A percentile compares a stretch with the other conserved stretches of the same genome.
Evolutionary conservation across 2,113 vertebrate species (phyloP).

Genomic region (Himantopus leucocephalus): DNA sequence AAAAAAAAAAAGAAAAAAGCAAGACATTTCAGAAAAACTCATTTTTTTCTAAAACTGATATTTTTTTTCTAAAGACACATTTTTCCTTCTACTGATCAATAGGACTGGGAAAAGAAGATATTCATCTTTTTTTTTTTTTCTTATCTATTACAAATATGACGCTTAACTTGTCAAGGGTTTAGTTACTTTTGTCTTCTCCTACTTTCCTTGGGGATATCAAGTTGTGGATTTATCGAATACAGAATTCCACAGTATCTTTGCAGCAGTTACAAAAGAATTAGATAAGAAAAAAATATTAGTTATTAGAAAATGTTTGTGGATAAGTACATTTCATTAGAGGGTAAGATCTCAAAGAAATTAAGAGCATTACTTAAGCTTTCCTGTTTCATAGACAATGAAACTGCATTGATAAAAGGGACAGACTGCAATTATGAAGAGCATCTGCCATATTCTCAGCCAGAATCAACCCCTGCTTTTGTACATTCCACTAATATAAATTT

Average conservation of each 20-base stretch:
- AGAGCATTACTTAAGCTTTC: not conserved
- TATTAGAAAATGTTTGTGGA: not conserved
- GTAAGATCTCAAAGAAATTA: not conserved
- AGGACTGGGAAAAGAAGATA: conserved; percentile 6
- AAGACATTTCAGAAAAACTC: conserved; percentile 30
- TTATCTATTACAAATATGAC: conserved; percentile 5
- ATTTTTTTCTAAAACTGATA: conserved; percentile 42
- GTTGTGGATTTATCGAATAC: not conserved
- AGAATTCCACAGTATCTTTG: not conserved
- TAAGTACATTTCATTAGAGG: not conserved
- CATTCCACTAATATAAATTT: not conserved
- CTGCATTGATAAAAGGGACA: not conserved
- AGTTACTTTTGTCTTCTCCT: not conserved
- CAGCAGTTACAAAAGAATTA: not conserved
- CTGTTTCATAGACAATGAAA: not conserved
- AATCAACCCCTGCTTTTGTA: not conserved
- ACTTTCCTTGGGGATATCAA: not conserved
- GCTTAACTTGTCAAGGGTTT: not conserved
- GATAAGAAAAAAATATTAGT: not conserved
- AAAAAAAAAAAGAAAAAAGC: not conserved
- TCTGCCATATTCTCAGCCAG: not conserved
- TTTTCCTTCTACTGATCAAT: conserved; percentile 39
- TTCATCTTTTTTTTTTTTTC: conserved; percentile 23
- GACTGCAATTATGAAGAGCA: not conserved
- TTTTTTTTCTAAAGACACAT: conserved; percentile 10